Conservation (phyloP, 2,888 invertebrate species). For the Oxytorus armatus region DNA sequence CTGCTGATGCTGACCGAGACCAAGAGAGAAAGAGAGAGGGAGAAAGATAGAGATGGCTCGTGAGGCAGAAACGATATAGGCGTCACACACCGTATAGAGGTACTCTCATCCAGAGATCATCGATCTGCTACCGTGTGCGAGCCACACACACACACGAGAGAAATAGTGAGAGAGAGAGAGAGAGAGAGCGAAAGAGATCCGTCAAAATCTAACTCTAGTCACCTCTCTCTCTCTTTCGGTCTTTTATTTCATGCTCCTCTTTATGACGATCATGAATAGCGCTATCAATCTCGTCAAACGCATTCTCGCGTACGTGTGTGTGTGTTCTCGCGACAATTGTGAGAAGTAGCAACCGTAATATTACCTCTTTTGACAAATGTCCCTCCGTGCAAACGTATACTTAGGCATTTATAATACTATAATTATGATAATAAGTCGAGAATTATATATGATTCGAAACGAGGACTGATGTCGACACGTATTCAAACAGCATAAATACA, state of each 20-base stretch:
- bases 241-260: constrained; percentile 11
- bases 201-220: constrained; percentile 48
- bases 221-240: constrained; percentile 5
- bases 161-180: constrained; percentile 18
- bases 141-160: not conserved
- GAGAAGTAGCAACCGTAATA: constrained; percentile 23
- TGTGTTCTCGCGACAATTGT: constrained; percentile 2
- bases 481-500: constrained; percentile 14
- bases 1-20: constrained; percentile 55
- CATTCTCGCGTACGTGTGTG: constrained; percentile 29
- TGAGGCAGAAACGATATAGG: constrained; percentile 71
- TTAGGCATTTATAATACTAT: constrained; percentile 49
- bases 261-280: constrained; percentile 11
- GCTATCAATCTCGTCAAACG: constrained; percentile 46
- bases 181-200: constrained; percentile 43
- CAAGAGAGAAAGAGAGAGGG: constrained; percentile 18
- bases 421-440: constrained; percentile 49
- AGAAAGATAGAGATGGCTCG: constrained; percentile 66
- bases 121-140: constrained; percentile 64
- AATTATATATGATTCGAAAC: constrained; percentile 45
- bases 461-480: constrained; percentile 26
- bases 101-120: constrained; percentile 49
- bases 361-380: constrained; percentile 46
- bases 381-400: constrained; percentile 33
- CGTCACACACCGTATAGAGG: constrained; percentile 68